Evolutionary conservation across 2,888 invertebrate species (phyloP), one percentile per base, ranked within the genome.

Genomic region (Pharmacophagus antenor): DNA sequence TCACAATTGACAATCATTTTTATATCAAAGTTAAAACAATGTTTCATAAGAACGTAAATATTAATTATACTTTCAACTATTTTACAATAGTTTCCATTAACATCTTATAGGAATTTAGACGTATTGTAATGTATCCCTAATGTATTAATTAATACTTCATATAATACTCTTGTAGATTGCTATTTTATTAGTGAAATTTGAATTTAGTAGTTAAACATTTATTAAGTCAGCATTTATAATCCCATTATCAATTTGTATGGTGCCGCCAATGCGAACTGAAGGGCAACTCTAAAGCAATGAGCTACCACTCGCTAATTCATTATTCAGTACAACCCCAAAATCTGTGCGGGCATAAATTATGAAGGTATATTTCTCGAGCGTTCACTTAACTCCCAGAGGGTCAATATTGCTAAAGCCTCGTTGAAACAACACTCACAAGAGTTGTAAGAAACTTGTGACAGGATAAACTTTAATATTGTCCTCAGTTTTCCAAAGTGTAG

Each of bases 291-390:
- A 15, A 31, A 1, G 37, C 48, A 48, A 37, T n/a, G 42, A 44
- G 42, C n/a, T 18, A 44, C 48, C 17, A 5, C n/a, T n/a, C 17
- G 21, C 56, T 37, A 18, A 41, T 56, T 56, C 17, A 56, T 56
- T 48, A 49, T 56, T 50, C 56, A 56, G 44, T 20, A 18, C 50
- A 27, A 21, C 21, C 47, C 52, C 20, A 49, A 54, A 54, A 48
- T 54, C 58, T 49, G 48, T 22, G 44, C 54, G 25, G 21, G 49
- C 59, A 54, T 59, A 59, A 59, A 54, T 59, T 54, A 59, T 50
- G 59, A 42, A 50, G 20, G 23, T 21, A 44, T 54, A 59, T 49
- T 59, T 47, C 58, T 53, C 53, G 18, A 58, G 48, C 41, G 10
- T 48, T 59, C 27, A 41, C 48, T 54, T 59, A 54, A 59, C 54